Base-by-base conservation (phyloP, 2,113 vertebrate species). In the Cinclus cinclus region DNA sequence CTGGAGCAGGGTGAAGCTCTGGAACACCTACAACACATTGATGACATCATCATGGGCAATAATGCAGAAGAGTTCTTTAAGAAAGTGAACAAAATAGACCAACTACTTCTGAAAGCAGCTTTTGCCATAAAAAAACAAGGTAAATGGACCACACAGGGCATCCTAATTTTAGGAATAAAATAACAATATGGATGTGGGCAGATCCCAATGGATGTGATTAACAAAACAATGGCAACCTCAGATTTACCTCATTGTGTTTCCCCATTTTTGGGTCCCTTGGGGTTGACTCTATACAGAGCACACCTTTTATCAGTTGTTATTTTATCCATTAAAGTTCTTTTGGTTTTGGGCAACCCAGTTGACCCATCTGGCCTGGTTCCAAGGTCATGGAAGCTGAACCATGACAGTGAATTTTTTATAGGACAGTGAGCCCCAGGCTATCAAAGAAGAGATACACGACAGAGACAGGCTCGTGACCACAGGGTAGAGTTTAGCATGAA, bases 401-500 rank as follows among this genome's bases (percentile, higher is more conserved):
- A 10, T 52, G 50, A 52, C 27, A 28, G 11, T n/a, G 39, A 52
- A 39, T 59, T 52, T n/a, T 75, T 60, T n/a, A 24, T 10, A 46
- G 23, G 27, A 67, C 13, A n/a, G 28, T 46, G 37, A 27, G 39
- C 13, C 13, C 24, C 35, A 37, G 39, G 39, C 20, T 24, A 25
- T 41, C 24, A 53, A 53, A 23, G n/a, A 46, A 46, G 39, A n/a
- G 33, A 59, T 4, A 8, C 9, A 33, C 7, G 44, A 9, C 24
- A 65, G 37, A 74, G 46, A 53, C 1, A 2, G 46, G 13, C 28
- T 46, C 2, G 0, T 59, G 60, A n/a, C 47, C 60, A 3, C 0
- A 0, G 15, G 3, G 22, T 46, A n/a, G 19, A 65, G 24, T 67
- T 46, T n/a, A 46, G 39, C 33, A 68, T 13, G 46, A 30, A n/a